Evolutionary conservation across 2,888 invertebrate genomes (phyloP).

Genomic region (Tholera decimalis): DNA sequence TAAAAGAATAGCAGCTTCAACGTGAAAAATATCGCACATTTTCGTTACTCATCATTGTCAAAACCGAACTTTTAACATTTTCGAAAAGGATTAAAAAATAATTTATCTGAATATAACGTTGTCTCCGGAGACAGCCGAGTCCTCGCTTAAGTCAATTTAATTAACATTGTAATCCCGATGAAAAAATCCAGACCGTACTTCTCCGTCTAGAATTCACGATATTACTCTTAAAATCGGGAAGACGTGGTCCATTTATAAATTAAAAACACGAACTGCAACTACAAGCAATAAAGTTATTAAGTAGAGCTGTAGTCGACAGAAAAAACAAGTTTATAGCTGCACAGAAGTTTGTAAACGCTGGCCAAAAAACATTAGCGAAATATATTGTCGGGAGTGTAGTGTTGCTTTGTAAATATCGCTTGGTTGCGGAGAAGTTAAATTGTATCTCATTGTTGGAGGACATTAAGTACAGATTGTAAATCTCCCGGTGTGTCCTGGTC

Average conservation of each 20-base stretch:
- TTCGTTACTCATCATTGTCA: constrained; percentile 43
- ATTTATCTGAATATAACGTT: constrained; percentile 58
- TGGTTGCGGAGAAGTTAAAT: constrained; percentile 83
- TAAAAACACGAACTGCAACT: constrained; percentile 79
- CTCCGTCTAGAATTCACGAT: constrained; percentile 37
- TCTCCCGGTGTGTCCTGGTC: constrained; percentile 76
- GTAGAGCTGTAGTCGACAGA: constrained; percentile 76
- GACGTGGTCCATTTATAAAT: constrained; percentile 75
- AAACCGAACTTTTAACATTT: constrained; percentile 20
- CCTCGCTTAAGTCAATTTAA: constrained; percentile 73
- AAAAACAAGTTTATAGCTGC: constrained; percentile 75
- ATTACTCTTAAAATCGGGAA: constrained; percentile 64
- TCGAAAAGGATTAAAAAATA: constrained; percentile 54
- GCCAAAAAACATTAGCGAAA: constrained; percentile 85
- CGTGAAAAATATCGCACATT: constrained; percentile 46
- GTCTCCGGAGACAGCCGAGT: constrained; percentile 63
- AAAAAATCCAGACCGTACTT: constrained; percentile 34
- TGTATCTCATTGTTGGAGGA: constrained; percentile 87
- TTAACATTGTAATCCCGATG: constrained; percentile 75
- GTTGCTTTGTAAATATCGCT: constrained; percentile 84
- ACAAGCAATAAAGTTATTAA: constrained; percentile 86
- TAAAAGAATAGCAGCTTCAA: constrained; percentile 40
- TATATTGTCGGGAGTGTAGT: constrained; percentile 75
- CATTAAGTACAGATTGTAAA: constrained; percentile 88
- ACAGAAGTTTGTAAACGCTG: constrained; percentile 79